Base-by-base conservation (phyloP, 2,113 vertebrate genomes). In the Garra rufa region DNA sequence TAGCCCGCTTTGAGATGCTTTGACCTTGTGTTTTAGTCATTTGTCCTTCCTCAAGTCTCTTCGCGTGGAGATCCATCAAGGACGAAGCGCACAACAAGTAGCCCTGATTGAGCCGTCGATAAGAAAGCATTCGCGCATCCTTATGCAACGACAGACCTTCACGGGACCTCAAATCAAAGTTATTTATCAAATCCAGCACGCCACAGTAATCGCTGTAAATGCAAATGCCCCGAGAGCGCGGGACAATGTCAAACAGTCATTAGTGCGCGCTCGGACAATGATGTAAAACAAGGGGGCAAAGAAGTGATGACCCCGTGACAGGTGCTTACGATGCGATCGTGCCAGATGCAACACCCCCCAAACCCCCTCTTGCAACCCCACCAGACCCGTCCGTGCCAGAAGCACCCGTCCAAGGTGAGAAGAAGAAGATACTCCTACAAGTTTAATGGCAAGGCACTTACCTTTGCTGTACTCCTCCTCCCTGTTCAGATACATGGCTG, bases 401-500 rank as follows among this genome's bases (percentile, higher is more conserved):
- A 41, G 13, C 76, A 9, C 5, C 50, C 11, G 46, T 30, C 73
- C 73, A 21, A 76, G 73, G 46, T 11, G 46, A 52, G 46, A 19
- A 11, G 46, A 19, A 11, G 34, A 14, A 76, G 41, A 41, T 65
- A 67, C 55, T 61, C 79, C 69, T 73, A 63, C 59, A 74, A 70
- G 85, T 57, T 79, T 65, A 65, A 87, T 85, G 81, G 13, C 87
- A 75, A 85, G 83, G 87, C 71, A 84, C 92, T 92, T 92, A 95
- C 94, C 94, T 95, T 94, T 95, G 92, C 91, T 91, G 69, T 85
- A 91, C 90, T 92, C 92, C 90, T 94, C 94, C 88, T 94, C 93
- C 90, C 94, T 91, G 92, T 95, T 95, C 87, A 95, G 92, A 95
- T 95, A 94, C 94, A 95, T 95, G 93, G 92, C 92, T 94, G 79